phyloP scores from a whole-genome alignment of 2,888 invertebrate species.

The Choreutis nemorana region DNA sequence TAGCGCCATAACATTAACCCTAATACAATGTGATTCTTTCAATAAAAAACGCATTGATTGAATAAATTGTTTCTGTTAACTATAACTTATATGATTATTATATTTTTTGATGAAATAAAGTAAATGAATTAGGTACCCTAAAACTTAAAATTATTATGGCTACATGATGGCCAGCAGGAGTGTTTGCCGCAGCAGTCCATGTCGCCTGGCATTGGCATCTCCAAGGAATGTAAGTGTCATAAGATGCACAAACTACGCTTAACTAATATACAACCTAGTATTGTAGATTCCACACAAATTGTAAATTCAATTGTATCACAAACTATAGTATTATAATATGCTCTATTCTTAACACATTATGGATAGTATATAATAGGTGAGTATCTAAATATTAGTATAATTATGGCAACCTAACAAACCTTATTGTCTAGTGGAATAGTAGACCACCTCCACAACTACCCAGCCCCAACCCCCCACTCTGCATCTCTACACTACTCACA shows the following conservation, averaged over 20 bases:
- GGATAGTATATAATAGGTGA: constrained; percentile 53
- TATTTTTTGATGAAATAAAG: too few species aligned
- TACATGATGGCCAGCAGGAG: too few species aligned
- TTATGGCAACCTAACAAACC: constrained; percentile 63
- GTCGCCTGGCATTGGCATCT: too few species aligned
- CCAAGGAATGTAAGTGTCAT: constrained; percentile 5
- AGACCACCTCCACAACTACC: constrained; percentile 15
- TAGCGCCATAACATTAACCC: too few species aligned
- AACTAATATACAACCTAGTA: constrained; percentile 10
- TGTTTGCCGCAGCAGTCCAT: too few species aligned
- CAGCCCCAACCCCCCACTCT: too few species aligned
- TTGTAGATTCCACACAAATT: constrained; percentile 49
- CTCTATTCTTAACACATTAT: too few species aligned
- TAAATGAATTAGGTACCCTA: too few species aligned
- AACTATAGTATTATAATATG: constrained; percentile 55
- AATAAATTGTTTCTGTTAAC: constrained; percentile 5
- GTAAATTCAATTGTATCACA: constrained; percentile 63
- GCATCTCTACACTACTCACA: too few species aligned
- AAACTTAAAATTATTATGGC: too few species aligned
- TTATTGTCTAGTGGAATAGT: constrained; percentile 63
- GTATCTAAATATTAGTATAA: constrained; percentile 63
- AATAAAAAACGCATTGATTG: too few species aligned
- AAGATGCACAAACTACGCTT: neutral
- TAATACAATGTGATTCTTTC: too few species aligned
- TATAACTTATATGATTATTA: constrained; percentile 4